Evolutionary conservation across 2,888 invertebrate genomes (phyloP).

Genomic region (Carpatolechia fugitivella): DNA sequence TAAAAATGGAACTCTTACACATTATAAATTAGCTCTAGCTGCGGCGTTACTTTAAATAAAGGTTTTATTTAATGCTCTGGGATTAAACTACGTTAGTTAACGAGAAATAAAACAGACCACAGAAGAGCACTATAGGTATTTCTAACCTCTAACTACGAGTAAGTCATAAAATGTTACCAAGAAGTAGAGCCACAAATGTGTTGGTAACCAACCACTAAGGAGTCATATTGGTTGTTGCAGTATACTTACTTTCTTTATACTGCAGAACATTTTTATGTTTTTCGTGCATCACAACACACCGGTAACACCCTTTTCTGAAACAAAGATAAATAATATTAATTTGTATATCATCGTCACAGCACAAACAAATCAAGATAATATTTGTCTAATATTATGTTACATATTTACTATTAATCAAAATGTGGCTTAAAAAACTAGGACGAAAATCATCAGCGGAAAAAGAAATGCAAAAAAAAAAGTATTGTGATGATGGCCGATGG

Average conservation of each 20-base stretch:
- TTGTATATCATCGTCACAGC: neutral
- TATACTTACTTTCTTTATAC: conserved; percentile 97
- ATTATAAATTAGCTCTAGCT: too few relatives aligned
- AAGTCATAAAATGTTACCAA: neutral
- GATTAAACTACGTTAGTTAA: too few relatives aligned
- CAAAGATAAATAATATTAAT: neutral
- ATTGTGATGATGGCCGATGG: too few relatives aligned
- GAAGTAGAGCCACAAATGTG: neutral
- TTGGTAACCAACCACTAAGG: neutral
- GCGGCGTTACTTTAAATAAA: neutral
- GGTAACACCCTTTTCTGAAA: conserved; percentile 94
- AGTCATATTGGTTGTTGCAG: neutral
- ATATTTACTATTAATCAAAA: too few relatives aligned
- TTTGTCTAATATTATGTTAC: too few relatives aligned
- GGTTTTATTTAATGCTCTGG: too few relatives aligned
- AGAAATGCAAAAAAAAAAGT: too few relatives aligned
- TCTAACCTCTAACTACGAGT: neutral
- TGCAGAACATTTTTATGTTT: conserved; percentile 96
- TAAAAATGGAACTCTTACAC: too few relatives aligned
- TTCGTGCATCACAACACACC: conserved; percentile 96
- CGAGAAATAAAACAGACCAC: neutral
- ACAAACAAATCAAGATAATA: too few relatives aligned
- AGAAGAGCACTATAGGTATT: neutral
- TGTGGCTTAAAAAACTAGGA: too few relatives aligned
- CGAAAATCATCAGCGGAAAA: too few relatives aligned